Evolutionary conservation across 2,888 invertebrate genomes (phyloP).

Genomic region (Sceliomorpha sp.): DNA sequence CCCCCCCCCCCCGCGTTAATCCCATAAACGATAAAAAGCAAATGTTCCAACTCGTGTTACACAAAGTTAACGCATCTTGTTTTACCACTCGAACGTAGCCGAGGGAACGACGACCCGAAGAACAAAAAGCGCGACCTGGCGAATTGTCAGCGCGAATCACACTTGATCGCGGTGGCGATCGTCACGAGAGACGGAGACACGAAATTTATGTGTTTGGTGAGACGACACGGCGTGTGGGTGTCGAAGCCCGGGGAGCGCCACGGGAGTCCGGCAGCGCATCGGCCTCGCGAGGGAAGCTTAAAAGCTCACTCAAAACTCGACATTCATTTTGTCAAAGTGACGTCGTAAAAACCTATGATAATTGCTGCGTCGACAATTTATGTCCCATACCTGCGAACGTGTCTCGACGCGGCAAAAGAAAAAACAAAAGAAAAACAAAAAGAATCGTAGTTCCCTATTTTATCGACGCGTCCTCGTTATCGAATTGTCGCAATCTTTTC

Average conservation of each 20-base stretch:
- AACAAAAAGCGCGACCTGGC: constrained; percentile 1
- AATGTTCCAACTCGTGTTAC: too few relatives aligned
- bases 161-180: constrained; percentile 33
- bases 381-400: background rate
- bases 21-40: too few relatives aligned
- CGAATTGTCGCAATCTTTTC: too few relatives aligned
- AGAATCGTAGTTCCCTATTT: too few relatives aligned
- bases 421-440: too few relatives aligned
- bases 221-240: constrained; percentile 78
- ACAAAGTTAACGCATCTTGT: too few relatives aligned
- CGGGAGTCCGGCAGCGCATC: constrained; percentile 66
- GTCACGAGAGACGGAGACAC: constrained; percentile 23
- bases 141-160: constrained; percentile 31
- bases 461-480: too few relatives aligned
- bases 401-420: too few relatives aligned
- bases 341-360: constrained; percentile 46
- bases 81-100: too few relatives aligned
- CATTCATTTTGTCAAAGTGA: constrained; percentile 32
- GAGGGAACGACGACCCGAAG: constrained; percentile 1
- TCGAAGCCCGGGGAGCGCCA: constrained; percentile 77
- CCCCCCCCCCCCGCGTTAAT: too few relatives aligned
- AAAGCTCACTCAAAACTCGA: constrained; percentile 36
- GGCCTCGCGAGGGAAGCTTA: constrained; percentile 33
- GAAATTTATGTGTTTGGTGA: constrained; percentile 76
- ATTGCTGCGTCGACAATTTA: constrained; percentile 30